phyloP scores from a whole-genome alignment of 2,888 invertebrate genomes.

The Ectropis crepuscularia region DNA sequence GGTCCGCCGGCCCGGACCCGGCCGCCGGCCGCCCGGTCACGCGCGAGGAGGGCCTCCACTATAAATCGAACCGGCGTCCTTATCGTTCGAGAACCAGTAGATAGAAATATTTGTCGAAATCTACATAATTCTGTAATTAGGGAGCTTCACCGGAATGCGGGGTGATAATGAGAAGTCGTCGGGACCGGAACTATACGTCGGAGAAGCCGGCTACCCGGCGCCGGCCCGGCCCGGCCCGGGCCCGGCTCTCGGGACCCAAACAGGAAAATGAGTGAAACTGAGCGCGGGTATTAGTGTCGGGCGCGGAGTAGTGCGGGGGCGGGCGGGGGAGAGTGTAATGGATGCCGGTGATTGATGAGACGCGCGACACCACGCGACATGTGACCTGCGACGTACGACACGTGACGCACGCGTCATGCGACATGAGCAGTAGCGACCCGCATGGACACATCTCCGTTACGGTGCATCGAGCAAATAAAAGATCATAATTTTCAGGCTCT shows the following conservation, averaged over 20 bases:
- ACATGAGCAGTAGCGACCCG: not conserved
- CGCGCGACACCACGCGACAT: not conserved
- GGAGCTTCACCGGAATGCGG: conserved; percentile 8
- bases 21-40: not conserved
- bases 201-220: conserved; percentile 12
- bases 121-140: conserved; percentile 28
- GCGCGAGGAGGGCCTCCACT: conserved; percentile 1
- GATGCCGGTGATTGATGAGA: conserved; percentile 30
- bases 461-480: too few species aligned
- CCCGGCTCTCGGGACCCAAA: conserved; percentile 12
- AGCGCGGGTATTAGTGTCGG: conserved; percentile 1
- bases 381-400: not conserved
- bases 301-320: not conserved
- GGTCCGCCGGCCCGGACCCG: not conserved
- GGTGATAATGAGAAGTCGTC: conserved; percentile 21
- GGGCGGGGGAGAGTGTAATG: conserved; percentile 8
- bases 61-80: conserved; percentile 18
- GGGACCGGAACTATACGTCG: conserved; percentile 22
- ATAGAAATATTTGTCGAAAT: conserved; percentile 13
- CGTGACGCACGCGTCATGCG: not conserved
- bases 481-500: too few species aligned
- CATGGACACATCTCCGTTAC: too few species aligned
- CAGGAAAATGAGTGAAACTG: conserved; percentile 12
- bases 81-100: conserved; percentile 7
- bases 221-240: not conserved